These are phyloP conservation scores for Lasioglossum morio DNA, from an alignment of 2,888 invertebrate genomes.

Conservation along the genomic window DNA sequence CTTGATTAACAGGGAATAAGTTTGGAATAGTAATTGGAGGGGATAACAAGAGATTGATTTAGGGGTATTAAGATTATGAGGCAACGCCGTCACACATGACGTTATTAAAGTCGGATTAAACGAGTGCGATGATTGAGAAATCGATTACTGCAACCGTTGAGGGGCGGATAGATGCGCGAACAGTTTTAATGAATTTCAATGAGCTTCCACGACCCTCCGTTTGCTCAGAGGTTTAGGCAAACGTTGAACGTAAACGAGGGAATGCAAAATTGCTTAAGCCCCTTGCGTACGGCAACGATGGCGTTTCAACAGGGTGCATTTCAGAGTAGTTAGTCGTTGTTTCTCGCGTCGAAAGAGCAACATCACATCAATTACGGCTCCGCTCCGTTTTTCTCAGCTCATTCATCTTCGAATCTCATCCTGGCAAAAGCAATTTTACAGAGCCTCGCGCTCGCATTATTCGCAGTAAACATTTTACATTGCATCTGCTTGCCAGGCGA, in stretches of 20 bases:
- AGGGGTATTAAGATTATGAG: background rate
- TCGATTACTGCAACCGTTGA: conserved; percentile 18
- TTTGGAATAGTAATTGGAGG: background rate
- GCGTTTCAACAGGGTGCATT: conserved; percentile 73
- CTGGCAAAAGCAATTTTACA: background rate
- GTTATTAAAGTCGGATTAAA: conserved; percentile 25
- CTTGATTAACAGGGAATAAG: background rate
- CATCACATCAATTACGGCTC: conserved; percentile 70
- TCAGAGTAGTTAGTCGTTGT: conserved; percentile 64
- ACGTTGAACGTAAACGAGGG: conserved; percentile 69
- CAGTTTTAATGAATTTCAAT: conserved; percentile 77
- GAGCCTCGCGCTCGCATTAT: background rate
- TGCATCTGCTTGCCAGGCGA: background rate
- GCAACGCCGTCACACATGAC: background rate
- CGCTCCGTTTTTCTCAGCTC: conserved; percentile 30
- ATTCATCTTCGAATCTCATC: conserved; percentile 34
- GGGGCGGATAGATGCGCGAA: conserved; percentile 31
- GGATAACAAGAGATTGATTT: background rate
- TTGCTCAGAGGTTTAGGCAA: conserved; percentile 72
- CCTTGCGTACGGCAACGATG: conserved; percentile 63
- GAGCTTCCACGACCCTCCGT: conserved; percentile 72
- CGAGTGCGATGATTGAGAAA: conserved; percentile 11
- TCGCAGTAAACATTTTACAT: background rate
- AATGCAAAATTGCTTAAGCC: conserved; percentile 75
- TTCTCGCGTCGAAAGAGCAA: conserved; percentile 54